Evolutionary conservation across 2,888 invertebrate species (phyloP).

Genomic region (Galerucella calmariensis): DNA sequence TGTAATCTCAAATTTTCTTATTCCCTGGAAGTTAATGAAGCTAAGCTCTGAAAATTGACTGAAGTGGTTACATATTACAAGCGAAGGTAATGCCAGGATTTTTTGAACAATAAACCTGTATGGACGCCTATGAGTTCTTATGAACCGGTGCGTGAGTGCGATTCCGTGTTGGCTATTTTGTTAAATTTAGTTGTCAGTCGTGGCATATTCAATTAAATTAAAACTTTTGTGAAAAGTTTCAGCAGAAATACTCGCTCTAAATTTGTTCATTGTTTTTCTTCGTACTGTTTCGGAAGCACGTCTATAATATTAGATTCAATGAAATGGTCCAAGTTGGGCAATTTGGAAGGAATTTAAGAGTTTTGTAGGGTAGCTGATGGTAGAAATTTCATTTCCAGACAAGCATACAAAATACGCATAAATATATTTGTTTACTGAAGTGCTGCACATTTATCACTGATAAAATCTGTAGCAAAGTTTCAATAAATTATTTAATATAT

Average conservation of each 20-base stretch:
- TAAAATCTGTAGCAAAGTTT: background rate
- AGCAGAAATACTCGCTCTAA: background rate
- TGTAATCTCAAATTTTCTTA: too few relatives aligned
- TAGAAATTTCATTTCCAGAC: slow-evolving; percentile 2
- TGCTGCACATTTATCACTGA: background rate
- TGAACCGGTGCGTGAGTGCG: background rate
- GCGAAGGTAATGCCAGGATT: too few relatives aligned
- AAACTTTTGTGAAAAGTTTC: background rate
- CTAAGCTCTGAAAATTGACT: too few relatives aligned
- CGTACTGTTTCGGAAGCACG: background rate
- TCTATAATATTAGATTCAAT: slow-evolving; percentile 7
- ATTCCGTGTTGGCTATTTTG: background rate
- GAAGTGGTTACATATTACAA: too few relatives aligned
- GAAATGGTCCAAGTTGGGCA: slow-evolving; percentile 10
- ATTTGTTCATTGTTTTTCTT: slow-evolving; percentile 12
- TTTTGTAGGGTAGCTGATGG: background rate
- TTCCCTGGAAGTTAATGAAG: too few relatives aligned
- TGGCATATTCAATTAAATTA: slow-evolving; percentile 6
- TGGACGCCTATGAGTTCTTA: background rate
- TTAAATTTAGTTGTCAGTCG: background rate
- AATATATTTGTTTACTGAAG: background rate
- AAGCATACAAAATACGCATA: slow-evolving; percentile 8
- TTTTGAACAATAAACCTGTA: too few relatives aligned
- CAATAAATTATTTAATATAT: too few relatives aligned
- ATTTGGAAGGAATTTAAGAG: slow-evolving; percentile 3